Evolutionary conservation across 2,113 vertebrate species (phyloP).

Genomic region (Calyptomena viridis): DNA sequence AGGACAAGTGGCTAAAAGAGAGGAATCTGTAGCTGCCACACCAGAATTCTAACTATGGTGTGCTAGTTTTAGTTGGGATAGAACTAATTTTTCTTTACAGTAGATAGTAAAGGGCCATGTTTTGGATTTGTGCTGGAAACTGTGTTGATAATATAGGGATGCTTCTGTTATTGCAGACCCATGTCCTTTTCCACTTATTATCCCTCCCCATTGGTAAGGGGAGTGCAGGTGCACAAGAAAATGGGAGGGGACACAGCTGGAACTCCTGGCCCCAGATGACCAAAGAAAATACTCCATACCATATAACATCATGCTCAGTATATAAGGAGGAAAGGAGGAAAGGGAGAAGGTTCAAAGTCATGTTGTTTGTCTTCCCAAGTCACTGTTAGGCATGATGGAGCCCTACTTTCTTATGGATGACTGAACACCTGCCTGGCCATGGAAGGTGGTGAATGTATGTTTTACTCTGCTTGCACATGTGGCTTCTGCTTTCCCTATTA

Average conservation of each 20-base stretch:
- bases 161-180: not conserved
- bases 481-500: not conserved
- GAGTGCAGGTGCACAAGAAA: not conserved
- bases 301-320: not conserved
- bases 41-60: not conserved
- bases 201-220: not conserved
- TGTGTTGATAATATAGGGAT: not conserved
- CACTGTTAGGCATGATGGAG: rapidly evolving
- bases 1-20: not conserved
- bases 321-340: not conserved
- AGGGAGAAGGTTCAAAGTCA: not conserved
- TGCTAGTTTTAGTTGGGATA: not conserved
- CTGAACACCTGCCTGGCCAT: not conserved
- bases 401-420: too few relatives aligned
- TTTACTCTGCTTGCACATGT: not conserved
- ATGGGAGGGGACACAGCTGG: not conserved
- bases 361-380: not conserved
- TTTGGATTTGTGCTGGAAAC: not conserved
- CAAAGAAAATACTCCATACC: not conserved
- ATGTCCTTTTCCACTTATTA: not conserved
- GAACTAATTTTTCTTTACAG: not conserved
- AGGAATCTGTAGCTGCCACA: not conserved
- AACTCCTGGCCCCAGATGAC: not conserved
- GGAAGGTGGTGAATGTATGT: not conserved
- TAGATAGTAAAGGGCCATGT: too few relatives aligned